Evolutionary conservation across 2,797 vertebrate species (phyloP).

Genomic region (Pseudomugil gertrudae): DNA sequence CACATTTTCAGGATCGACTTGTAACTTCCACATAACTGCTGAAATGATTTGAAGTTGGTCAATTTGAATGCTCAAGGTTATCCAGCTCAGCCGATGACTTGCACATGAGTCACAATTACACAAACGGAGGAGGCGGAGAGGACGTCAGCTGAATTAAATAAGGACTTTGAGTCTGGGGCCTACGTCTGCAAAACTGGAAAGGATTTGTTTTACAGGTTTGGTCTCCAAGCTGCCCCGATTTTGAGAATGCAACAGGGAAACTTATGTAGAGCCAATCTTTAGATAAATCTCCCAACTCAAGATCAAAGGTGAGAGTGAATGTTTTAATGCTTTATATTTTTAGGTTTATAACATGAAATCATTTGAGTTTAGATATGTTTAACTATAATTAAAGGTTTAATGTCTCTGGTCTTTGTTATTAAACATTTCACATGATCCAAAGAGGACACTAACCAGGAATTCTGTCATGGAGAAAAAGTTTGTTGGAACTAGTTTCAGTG

Average conservation of each 20-base stretch:
- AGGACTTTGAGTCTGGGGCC: not conserved
- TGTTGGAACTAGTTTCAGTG: not conserved
- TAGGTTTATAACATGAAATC: conserved; percentile 18
- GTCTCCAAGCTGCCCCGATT: not conserved
- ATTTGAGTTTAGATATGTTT: conserved; percentile 5
- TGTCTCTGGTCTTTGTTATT: conserved; percentile 3
- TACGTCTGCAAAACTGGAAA: not conserved
- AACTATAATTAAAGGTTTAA: conserved; percentile 20
- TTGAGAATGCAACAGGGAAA: no score
- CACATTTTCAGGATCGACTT: conserved; percentile 23
- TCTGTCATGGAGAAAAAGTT: not conserved
- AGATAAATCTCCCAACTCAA: not conserved
- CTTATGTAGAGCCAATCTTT: no score
- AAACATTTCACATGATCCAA: not conserved
- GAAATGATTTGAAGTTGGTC: not conserved
- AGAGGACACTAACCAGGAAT: not conserved
- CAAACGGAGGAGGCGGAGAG: not conserved
- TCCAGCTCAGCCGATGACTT: conserved; percentile 23
- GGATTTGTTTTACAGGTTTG: not conserved
- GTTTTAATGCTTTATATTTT: conserved; percentile 3
- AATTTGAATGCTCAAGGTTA: conserved; percentile 13
- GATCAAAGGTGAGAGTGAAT: not conserved
- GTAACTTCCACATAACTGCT: conserved; percentile 1
- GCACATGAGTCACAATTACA: conserved; percentile 23
- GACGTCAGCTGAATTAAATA: conserved; percentile 4